Evolutionary conservation across 2,113 vertebrate species (phyloP), one percentile per base, ranked within the genome.

Genomic region (Pagrus major): DNA sequence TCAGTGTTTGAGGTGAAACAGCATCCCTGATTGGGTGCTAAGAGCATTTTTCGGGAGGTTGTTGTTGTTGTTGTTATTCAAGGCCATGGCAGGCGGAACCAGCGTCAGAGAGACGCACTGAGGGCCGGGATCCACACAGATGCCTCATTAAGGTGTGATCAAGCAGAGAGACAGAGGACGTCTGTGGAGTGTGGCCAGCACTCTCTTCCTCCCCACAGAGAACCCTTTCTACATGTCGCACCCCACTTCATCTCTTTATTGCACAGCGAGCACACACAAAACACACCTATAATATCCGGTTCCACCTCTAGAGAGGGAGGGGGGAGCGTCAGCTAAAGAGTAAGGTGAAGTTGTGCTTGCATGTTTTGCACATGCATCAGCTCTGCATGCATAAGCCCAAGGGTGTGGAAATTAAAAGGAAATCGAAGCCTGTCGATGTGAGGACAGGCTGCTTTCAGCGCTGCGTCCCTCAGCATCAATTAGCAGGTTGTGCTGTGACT

Each of bases 221-320:
- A 68, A 76, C 58, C 88, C 92, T 93, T 95, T 95, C 91, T 94
- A 37, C 81, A 74, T 39, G 82, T 56, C 33, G n/a, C 67, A 86
- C 71, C 83, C 91, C 84, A 89, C 87, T 93, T 86, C 60, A 86
- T 90, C 75, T 90, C 92, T 90, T 92, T 91, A 93, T 92, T 90
- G 83, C 82, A 47, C 37, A 27, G 59, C n/a, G 58, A 75, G 39
- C 67, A 10, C 86, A 76, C 83, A 81, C 74, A 86, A 90, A 91
- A 91, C 84, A 88, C 84, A 87, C 85, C 88, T 90, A 92, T 84
- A 93, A 94, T 93, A 94, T 94, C 93, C 93, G 85, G 91, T 88
- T 86, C 80, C 81, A 81, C 87, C 79, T 78, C 83, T 49, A 54
- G 39, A 70, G 27, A 71, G 56, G 73, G 27, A 69, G 79, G 81